Evolutionary conservation across 2,888 invertebrate genomes (phyloP).

Genomic region (Pimpla rufipes): DNA sequence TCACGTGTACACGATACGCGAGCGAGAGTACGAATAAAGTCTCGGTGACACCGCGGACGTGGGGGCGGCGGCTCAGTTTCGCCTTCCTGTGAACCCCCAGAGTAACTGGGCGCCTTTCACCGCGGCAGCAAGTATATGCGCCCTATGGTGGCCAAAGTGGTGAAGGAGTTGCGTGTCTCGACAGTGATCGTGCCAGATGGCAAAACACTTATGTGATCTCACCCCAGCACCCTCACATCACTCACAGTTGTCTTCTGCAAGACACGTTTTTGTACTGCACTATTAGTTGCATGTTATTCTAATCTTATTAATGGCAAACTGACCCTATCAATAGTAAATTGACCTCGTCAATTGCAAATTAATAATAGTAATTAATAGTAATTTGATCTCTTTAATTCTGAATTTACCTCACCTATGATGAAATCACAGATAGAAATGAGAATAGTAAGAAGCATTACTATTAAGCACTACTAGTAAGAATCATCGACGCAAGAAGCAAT

Average conservation of each 20-base stretch:
- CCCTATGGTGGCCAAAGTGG: neutral
- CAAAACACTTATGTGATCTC: neutral
- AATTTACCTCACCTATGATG: no score
- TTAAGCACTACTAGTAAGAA: no score
- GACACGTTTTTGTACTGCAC: no score
- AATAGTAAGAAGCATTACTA: no score
- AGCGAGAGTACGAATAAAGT: neutral
- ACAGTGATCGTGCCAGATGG: neutral
- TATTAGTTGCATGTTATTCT: no score
- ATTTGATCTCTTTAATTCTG: no score
- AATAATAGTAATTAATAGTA: no score
- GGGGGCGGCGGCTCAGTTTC: conserved; percentile 15
- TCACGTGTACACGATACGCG: neutral
- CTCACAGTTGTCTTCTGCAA: neutral
- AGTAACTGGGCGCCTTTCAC: conserved; percentile 16
- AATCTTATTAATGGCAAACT: no score
- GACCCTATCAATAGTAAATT: no score
- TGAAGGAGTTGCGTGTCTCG: conserved; percentile 3
- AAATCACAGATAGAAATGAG: no score
- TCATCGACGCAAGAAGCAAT: no score
- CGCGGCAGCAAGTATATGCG: neutral
- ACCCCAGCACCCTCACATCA: neutral
- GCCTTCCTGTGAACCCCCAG: conserved; percentile 14
- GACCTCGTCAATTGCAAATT: neutral
- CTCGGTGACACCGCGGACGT: conserved; percentile 24